phyloP scores from a whole-genome alignment of 2,113 vertebrate genomes.

The Hiodon tergisus region DNA sequence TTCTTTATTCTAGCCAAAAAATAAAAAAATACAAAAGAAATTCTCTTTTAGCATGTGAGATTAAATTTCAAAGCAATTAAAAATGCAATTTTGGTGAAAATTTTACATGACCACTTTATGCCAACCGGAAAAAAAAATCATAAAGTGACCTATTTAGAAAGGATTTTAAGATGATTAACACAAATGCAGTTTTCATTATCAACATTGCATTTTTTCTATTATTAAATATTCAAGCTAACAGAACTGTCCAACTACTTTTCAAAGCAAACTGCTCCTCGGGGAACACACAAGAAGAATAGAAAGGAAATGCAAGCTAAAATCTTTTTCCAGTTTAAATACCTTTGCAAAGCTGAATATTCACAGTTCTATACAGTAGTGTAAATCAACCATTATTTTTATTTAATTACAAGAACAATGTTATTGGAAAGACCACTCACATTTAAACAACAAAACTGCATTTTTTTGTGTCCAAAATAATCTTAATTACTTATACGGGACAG shows the following conservation, averaged over 20 bases:
- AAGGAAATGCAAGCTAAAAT: neutral
- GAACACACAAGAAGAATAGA: neutral
- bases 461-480: slow-evolving; percentile 8
- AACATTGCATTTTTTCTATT: neutral
- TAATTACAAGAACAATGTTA: slow-evolving; percentile 48
- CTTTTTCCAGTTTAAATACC: slow-evolving; percentile 32
- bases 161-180: neutral
- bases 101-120: too few species aligned
- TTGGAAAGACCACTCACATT: slow-evolving; percentile 52
- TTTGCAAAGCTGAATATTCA: slow-evolving; percentile 48
- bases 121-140: too few species aligned
- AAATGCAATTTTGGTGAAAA: too few species aligned
- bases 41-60: too few species aligned
- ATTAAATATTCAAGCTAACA: neutral
- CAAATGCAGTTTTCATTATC: neutral
- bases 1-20: too few species aligned
- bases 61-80: too few species aligned
- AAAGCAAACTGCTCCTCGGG: neutral
- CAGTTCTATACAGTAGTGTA: slow-evolving; percentile 44
- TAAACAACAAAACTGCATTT: slow-evolving; percentile 48
- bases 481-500: slow-evolving; percentile 24
- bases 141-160: neutral
- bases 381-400: slow-evolving; percentile 50
- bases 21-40: too few species aligned
- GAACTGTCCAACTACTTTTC: neutral